A percentile compares a stretch with the other conserved stretches of the same genome.
Evolutionary conservation across 1,140 invertebrate genomes (phyloP).

Genomic region (Magallana ariakensis): DNA sequence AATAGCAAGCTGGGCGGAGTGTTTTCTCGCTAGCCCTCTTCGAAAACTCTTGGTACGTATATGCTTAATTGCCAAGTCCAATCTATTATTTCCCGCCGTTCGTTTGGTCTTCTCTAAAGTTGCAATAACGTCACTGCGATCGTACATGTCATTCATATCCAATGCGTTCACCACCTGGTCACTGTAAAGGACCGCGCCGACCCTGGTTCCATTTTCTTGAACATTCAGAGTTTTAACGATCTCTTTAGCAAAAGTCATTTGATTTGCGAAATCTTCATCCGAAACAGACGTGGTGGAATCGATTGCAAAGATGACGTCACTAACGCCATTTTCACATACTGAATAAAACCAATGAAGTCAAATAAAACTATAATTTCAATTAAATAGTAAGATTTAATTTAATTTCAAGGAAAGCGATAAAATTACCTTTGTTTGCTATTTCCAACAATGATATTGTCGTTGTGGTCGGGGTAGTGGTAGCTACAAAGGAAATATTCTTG

Average conservation of each 20-base stretch:
- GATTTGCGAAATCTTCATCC: constrained; percentile 61
- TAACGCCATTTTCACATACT: constrained; percentile 65
- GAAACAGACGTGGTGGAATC: constrained; percentile 65
- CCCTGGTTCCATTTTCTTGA: constrained; percentile 59
- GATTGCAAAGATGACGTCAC: constrained; percentile 69
- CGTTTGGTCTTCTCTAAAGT: constrained; percentile 57
- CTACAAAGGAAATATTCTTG: constrained; percentile 7
- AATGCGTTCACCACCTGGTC: constrained; percentile 62
- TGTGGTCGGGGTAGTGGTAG: constrained; percentile 52
- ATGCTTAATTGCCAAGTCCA: constrained; percentile 64
- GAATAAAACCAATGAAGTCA: constrained; percentile 38
- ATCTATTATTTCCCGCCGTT: constrained; percentile 60
- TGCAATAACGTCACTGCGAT: constrained; percentile 51
- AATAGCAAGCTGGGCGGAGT: constrained; percentile 63
- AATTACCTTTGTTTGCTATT: constrained; percentile 45
- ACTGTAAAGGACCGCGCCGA: constrained; percentile 65
- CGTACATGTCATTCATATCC: constrained; percentile 62
- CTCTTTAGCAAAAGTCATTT: constrained; percentile 66
- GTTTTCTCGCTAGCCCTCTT: constrained; percentile 59
- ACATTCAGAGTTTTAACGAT: constrained; percentile 64
- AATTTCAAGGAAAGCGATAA: background rate
- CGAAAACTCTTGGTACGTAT: constrained; percentile 67
- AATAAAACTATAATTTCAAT: background rate
- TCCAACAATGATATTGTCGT: constrained; percentile 59
- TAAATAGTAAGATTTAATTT: background rate